Evolutionary conservation across 2,113 vertebrate species (phyloP).

Genomic region (Leptosomus discolor): DNA sequence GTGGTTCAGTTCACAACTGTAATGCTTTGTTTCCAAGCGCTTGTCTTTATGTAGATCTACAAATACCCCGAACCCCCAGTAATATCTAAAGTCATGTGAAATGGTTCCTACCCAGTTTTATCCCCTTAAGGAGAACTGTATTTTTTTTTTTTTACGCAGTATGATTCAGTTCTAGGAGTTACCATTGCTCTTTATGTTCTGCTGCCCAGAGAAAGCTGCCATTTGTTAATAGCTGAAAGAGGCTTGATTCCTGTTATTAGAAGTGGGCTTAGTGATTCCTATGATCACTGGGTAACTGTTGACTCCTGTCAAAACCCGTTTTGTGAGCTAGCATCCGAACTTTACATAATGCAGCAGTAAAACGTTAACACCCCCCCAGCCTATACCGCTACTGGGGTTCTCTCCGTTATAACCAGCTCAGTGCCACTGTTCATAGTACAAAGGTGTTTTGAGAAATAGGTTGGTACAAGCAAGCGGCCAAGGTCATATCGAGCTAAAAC

Average conservation of each 20-base stretch:
- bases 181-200: not conserved
- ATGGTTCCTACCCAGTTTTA: not conserved
- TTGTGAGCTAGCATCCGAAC: not conserved
- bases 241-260: not conserved
- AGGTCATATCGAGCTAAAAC: not conserved
- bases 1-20: not conserved
- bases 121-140: not conserved
- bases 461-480: not conserved
- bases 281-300: not conserved
- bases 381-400: not conserved
- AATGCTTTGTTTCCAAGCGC: not conserved
- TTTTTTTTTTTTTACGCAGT: not conserved
- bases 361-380: accelerated
- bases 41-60: not conserved
- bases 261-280: not conserved
- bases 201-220: not conserved
- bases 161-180: not conserved
- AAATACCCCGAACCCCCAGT: not conserved
- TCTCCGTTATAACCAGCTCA: not conserved
- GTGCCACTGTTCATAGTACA: not conserved
- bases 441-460: not conserved
- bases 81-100: not conserved
- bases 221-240: not conserved
- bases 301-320: not conserved
- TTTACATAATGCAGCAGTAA: not conserved